A percentile compares a stretch with the other conserved stretches of the same genome.
These are phyloP conservation scores for Rhabdomys pumilio DNA, from an alignment of 2,797 vertebrate genomes.

Conservation along the genomic window DNA sequence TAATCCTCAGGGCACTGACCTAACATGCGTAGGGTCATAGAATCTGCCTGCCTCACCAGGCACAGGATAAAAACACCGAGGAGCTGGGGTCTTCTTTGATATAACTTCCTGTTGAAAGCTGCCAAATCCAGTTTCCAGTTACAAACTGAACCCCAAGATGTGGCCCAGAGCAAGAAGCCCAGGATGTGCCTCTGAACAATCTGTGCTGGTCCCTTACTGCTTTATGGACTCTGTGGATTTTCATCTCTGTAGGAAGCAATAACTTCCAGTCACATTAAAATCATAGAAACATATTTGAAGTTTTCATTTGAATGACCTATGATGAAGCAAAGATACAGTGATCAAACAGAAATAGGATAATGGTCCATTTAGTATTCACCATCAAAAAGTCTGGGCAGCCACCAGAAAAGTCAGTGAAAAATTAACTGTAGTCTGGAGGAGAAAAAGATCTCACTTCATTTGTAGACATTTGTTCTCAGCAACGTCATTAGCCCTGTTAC, in stretches of 20 bases:
- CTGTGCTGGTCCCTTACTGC: not conserved
- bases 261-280: not conserved
- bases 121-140: not conserved
- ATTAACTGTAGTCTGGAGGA: not conserved
- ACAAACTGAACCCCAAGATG: not conserved
- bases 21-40: not conserved
- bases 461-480: not conserved
- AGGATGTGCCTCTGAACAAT: not conserved
- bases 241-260: not conserved
- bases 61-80: not conserved
- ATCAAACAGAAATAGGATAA: not conserved
- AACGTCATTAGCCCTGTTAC: not conserved
- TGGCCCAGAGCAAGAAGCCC: not conserved
- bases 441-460: not conserved
- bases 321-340: not conserved
- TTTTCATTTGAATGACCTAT: not conserved
- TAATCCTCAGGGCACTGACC: rapidly evolving
- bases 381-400: not conserved
- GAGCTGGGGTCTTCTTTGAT: not conserved
- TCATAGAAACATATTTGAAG: slow-evolving; percentile 9
- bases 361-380: not conserved
- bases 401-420: not conserved
- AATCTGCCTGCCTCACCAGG: not conserved
- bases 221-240: not conserved
- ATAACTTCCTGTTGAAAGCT: not conserved